Evolutionary conservation across 2,797 vertebrate genomes (phyloP).

Genomic region (Smutsia gigantea): DNA sequence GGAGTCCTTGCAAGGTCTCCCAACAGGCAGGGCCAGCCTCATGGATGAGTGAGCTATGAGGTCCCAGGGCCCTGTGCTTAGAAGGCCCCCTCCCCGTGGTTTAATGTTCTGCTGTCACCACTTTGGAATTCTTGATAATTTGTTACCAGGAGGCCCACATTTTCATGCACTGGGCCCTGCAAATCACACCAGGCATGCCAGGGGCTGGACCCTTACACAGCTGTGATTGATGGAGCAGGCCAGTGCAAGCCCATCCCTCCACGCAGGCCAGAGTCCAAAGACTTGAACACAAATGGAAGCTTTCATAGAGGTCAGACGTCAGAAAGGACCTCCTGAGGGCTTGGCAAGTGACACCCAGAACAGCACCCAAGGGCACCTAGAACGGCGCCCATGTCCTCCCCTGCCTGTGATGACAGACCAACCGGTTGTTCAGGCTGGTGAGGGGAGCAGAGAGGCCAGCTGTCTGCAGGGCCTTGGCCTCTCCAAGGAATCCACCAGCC

Average conservation of each 20-base stretch:
- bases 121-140: neutral
- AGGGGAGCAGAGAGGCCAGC: neutral
- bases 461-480: neutral
- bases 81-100: no score
- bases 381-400: neutral
- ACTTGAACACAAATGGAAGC: neutral
- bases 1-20: neutral
- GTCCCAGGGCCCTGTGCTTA: neutral
- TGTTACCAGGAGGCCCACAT: neutral
- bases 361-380: no score
- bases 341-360: no score
- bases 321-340: neutral
- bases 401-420: neutral
- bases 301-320: neutral
- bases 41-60: no score
- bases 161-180: neutral
- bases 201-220: neutral
- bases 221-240: neutral
- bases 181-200: neutral
- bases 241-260: neutral
- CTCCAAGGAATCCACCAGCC: constrained; percentile 30
- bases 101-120: neutral
- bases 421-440: neutral
- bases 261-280: fast-evolving
- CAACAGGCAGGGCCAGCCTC: neutral